Evolutionary conservation across 53 echinoderm and acorn worm species (phyloP), one percentile per base, ranked within the genome.

Genomic region (Holothuria leucospilota): DNA sequence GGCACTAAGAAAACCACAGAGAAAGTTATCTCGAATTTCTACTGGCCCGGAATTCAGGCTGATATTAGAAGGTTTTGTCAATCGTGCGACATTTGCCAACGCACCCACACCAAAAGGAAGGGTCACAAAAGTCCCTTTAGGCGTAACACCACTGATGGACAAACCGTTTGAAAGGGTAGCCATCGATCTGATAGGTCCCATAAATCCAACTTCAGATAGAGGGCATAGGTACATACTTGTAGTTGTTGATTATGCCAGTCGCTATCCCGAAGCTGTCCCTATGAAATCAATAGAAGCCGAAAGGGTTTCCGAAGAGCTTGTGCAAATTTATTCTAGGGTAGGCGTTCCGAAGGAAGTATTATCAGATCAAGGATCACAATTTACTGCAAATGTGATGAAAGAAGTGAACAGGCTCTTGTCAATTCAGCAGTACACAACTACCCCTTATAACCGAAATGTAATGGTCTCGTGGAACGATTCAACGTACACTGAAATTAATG

Each of bases 1-100:
- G 79, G 88, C 2, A 23, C 63, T 21, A 63, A 90, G 30, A 90
- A 87, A 68, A 90, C 93, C 12, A 16, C 61, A 49, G 90, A 93
- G 63, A 90, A 86, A 41, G 49, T 93, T 9, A 24, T 80, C 24
- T 51, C 64, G 3, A n/a, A 80, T 46, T 93, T 93, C 29, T 93
- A 85, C 39, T 90, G 88, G 93, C 77, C 88, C 0, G 66, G 62
- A 8, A 63, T 82, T 28, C 38, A 82, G 29, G 64, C 39, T 5
- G 83, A 82, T 34, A 12, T 21, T 3, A 62, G n/a, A 20, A 21
- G 83, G 34, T 88, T 53, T 41, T 90, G 79, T 59, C 63, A 68
- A 40, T 69, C 85, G 29, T 85, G 85, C 63, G 68, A 87, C 25
- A 38, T 49, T 14, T 77, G 77, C 26, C 77, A 77, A 9, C 49